These are phyloP conservation scores for Aurelia sp. DNA, from an alignment of 30 jellyfish, hydroid and myxozoan genomes.

Conservation along the genomic window DNA sequence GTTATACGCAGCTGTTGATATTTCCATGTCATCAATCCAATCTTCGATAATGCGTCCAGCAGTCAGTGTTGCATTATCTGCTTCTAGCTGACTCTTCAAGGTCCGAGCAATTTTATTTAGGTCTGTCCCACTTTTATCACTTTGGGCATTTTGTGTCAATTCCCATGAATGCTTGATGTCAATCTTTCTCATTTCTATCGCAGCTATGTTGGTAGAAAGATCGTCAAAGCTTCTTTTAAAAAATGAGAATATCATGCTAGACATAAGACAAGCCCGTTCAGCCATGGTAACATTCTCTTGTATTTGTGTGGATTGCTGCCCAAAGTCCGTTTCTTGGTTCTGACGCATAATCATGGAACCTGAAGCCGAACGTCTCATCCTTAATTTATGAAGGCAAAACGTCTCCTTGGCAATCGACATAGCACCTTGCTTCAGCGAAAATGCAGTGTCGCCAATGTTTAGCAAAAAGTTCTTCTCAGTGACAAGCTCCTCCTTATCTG, in stretches of 20 bases:
- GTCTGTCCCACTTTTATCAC: neutral
- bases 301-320: neutral
- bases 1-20: conserved; percentile 52
- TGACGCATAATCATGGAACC: conserved; percentile 1
- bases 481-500: neutral
- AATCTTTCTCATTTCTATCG: neutral
- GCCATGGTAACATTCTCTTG: conserved; percentile 37
- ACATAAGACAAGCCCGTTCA: conserved; percentile 47
- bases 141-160: neutral
- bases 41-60: neutral
- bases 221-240: neutral
- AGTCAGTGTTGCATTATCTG: neutral
- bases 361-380: conserved; percentile 37
- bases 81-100: conserved; percentile 1
- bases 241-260: conserved; percentile 28
- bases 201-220: neutral
- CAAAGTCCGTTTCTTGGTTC: conserved; percentile 2
- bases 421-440: conserved; percentile 41
- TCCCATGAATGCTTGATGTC: neutral
- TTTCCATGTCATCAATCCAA: conserved; percentile 62
- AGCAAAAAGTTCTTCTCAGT: conserved; percentile 13
- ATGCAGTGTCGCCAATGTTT: conserved; percentile 20
- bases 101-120: conserved; percentile 23
- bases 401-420: conserved; percentile 30
- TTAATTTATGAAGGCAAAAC: conserved; percentile 14